Evolutionary conservation across 2,888 invertebrate genomes (phyloP).

Genomic region (Noctuana brunneofusca): DNA sequence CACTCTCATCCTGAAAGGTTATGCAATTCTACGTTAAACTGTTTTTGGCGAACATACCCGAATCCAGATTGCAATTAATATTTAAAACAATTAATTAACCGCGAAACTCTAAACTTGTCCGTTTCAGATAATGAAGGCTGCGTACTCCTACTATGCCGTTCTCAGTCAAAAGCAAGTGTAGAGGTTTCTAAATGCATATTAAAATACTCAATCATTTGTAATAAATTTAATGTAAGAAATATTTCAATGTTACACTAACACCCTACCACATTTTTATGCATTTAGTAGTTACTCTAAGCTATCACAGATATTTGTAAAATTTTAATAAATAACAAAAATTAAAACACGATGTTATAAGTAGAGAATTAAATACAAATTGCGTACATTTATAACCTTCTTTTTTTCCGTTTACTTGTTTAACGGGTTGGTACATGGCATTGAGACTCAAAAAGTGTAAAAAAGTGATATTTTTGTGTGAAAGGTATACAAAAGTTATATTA

Average conservation of each 20-base stretch:
- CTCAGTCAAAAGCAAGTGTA: conserved; percentile 58
- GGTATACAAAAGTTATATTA: conserved; percentile 28
- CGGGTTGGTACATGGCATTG: conserved; percentile 29
- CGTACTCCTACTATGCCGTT: conserved; percentile 70
- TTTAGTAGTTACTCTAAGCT: conserved; percentile 55
- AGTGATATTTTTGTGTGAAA: conserved; percentile 21
- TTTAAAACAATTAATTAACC: conserved; percentile 21
- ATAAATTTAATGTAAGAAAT: conserved; percentile 23
- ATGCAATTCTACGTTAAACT: conserved; percentile 7
- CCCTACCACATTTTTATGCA: conserved; percentile 11
- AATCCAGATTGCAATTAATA: conserved; percentile 14
- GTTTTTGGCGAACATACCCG: conserved; percentile 10
- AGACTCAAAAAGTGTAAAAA: conserved; percentile 24
- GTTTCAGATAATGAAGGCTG: conserved; percentile 73
- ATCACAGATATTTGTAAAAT: conserved; percentile 74
- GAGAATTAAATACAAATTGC: conserved; percentile 15
- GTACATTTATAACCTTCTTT: conserved; percentile 16
- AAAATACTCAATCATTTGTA: conserved; percentile 1
- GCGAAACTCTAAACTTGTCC: conserved; percentile 5
- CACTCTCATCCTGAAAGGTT: neutral
- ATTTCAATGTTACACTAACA: conserved; percentile 10
- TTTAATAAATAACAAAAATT: conserved; percentile 47
- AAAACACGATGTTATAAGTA: conserved; percentile 16
- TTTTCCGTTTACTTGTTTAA: conserved; percentile 20
- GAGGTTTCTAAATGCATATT: neutral